Evolutionary conservation across 2,888 invertebrate genomes (phyloP).

Genomic region (Acanthopleura granulata): DNA sequence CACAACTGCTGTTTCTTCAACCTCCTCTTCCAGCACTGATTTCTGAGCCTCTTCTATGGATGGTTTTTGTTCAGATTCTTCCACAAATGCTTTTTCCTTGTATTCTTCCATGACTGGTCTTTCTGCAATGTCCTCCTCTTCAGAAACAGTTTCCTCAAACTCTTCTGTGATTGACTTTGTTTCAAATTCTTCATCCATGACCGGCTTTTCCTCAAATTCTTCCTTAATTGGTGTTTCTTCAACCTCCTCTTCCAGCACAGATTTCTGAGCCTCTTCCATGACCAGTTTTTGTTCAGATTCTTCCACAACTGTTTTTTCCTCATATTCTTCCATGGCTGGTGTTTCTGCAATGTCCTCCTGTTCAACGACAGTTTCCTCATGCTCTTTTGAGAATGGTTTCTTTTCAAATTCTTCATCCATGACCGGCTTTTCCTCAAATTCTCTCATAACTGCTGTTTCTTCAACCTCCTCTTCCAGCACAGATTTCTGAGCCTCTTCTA

Average conservation of each 20-base stretch:
- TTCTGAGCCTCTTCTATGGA: too few relatives aligned
- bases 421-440: constrained; percentile 47
- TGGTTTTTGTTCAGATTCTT: too few relatives aligned
- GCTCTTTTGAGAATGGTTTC: constrained; percentile 55
- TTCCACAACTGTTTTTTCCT: too few relatives aligned
- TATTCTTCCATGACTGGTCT: constrained; percentile 72
- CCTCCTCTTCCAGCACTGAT: too few relatives aligned
- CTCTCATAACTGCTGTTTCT: constrained; percentile 13
- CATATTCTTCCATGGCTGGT: too few relatives aligned
- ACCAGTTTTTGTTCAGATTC: too few relatives aligned
- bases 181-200: not conserved
- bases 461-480: not conserved
- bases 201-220: not conserved
- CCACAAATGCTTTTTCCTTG: constrained; percentile 79
- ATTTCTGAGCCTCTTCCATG: too few relatives aligned
- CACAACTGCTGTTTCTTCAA: not conserved
- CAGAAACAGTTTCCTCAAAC: constrained; percentile 23
- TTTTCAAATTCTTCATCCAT: constrained; percentile 40
- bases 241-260: too few relatives aligned
- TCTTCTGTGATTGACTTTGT: not conserved
- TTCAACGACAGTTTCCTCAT: not conserved
- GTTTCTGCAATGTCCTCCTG: too few relatives aligned
- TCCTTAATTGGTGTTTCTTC: not conserved
- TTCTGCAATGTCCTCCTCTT: too few relatives aligned
- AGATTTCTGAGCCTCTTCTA: not conserved